A percentile compares a stretch with the other conserved stretches of the same genome.
These are phyloP conservation scores for Parapsyche elsis DNA, from an alignment of 1,140 invertebrate species.

Conservation along the genomic window DNA sequence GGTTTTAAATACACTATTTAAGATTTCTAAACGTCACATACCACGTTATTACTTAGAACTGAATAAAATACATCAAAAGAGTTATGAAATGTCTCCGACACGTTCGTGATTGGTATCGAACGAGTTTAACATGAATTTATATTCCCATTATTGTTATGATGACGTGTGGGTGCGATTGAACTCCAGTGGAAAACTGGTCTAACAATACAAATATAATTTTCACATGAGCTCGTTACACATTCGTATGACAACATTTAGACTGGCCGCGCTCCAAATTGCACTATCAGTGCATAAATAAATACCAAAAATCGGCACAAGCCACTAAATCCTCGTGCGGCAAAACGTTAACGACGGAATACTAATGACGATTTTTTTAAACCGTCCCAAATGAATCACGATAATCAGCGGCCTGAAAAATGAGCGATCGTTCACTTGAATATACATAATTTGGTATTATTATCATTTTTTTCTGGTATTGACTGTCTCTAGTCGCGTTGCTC, in stretches of 20 bases:
- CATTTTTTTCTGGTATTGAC: not conserved
- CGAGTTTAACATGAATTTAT: no score
- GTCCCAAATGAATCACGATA: conserved; percentile 1
- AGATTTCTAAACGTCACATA: no score
- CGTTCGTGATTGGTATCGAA: no score
- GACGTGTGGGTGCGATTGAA: conserved; percentile 8
- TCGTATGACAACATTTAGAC: not conserved
- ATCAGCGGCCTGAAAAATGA: conserved; percentile 21
- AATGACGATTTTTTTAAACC: not conserved
- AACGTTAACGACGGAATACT: not conserved
- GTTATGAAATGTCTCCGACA: no score
- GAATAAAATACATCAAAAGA: no score
- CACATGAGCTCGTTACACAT: no score
- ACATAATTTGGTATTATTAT: not conserved
- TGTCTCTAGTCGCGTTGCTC: not conserved
- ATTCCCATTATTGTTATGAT: conserved; percentile 23
- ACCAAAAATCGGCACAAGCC: not conserved
- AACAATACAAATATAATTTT: no score
- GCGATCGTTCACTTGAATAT: not conserved
- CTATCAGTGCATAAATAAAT: not conserved
- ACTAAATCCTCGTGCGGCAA: no score
- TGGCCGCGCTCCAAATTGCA: not conserved
- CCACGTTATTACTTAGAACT: no score
- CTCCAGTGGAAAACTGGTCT: not conserved
- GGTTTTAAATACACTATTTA: no score